A percentile compares a stretch with the other conserved stretches of the same genome.
Evolutionary conservation across 2,113 vertebrate species (phyloP).

Genomic region (Globicephala melas): DNA sequence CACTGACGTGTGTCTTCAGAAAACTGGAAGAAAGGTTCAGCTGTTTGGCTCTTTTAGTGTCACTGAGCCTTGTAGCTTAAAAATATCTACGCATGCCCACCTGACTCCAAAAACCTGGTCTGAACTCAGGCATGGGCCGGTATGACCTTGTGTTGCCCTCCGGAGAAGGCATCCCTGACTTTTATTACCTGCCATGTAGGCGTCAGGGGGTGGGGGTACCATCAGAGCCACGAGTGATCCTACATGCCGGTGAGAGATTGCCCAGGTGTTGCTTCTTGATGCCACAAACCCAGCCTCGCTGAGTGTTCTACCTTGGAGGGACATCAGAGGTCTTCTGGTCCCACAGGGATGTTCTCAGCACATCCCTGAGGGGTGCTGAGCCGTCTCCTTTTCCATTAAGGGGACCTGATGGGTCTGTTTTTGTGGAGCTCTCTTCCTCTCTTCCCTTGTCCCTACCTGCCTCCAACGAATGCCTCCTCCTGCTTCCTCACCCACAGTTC

Average conservation of each 20-base stretch:
- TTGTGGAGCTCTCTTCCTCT: not conserved
- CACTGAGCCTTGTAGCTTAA: constrained; percentile 57
- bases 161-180: not conserved
- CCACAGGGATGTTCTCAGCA: not conserved
- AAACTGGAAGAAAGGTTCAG: constrained; percentile 59
- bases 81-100: constrained; percentile 51
- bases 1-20: constrained; percentile 55
- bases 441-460: not conserved
- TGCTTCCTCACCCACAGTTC: not conserved
- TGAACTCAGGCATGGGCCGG: not conserved
- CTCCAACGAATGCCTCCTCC: not conserved
- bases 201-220: accelerated
- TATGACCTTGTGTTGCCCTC: constrained; percentile 22
- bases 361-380: not conserved
- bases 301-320: not conserved
- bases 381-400: not conserved
- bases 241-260: no score
- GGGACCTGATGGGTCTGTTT: not conserved
- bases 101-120: constrained; percentile 11
- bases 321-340: not conserved
- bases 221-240: not conserved
- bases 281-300: not conserved
- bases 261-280: not conserved
- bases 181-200: not conserved
- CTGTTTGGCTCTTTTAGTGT: constrained; percentile 56